Conservation (phyloP, 1,140 invertebrate genomes). For the Neuroterus valhalla region DNA sequence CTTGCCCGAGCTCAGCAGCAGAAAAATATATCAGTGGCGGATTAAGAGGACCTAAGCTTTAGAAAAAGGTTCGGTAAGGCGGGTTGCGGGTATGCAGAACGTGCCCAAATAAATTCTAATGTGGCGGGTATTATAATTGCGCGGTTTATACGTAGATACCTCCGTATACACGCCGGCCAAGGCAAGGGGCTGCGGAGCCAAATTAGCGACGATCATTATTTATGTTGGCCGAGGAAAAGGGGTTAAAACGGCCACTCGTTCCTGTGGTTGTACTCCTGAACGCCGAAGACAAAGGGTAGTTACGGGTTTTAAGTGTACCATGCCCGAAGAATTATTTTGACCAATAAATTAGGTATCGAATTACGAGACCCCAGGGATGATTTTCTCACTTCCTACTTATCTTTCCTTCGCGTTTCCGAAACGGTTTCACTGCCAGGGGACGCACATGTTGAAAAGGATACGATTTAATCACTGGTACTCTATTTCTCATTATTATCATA, state of each 20-base stretch:
- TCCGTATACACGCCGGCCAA: slow-evolving; percentile 58
- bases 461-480: no score
- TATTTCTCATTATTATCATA: no score
- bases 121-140: slow-evolving; percentile 74
- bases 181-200: slow-evolving; percentile 67
- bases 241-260: slow-evolving; percentile 68
- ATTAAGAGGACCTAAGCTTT: slow-evolving; percentile 73
- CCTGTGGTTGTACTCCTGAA: slow-evolving; percentile 52
- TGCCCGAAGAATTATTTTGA: slow-evolving; percentile 33
- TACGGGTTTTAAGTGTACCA: slow-evolving; percentile 53
- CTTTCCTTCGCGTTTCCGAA: background rate
- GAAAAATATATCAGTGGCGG: slow-evolving; percentile 70
- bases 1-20: slow-evolving; percentile 31
- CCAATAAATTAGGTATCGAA: slow-evolving; percentile 42
- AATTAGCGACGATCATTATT: slow-evolving; percentile 76
- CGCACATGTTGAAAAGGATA: no score
- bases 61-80: slow-evolving; percentile 68
- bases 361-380: slow-evolving; percentile 31
- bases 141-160: slow-evolving; percentile 65
- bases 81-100: slow-evolving; percentile 36
- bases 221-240: slow-evolving; percentile 72
- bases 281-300: slow-evolving; percentile 69
- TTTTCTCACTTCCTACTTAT: background rate
- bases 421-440: no score
- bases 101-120: slow-evolving; percentile 74